phyloP scores from a whole-genome alignment of 2,797 vertebrate species.

The Cossypha caffra region DNA sequence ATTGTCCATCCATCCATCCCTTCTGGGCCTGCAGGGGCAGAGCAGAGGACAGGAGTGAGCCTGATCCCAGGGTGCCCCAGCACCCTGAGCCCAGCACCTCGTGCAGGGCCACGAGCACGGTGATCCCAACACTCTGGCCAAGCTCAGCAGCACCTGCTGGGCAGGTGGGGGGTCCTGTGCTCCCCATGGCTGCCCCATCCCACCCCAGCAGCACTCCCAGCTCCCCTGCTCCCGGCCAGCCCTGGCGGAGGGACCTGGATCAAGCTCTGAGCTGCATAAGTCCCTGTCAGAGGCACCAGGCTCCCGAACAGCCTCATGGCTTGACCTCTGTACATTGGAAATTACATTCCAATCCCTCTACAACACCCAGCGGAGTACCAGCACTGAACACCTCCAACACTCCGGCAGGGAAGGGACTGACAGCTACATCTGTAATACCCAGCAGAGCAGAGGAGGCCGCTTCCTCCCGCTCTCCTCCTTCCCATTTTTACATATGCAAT shows the following conservation, averaged over 20 bases:
- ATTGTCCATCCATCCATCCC: neutral
- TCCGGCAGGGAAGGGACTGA: neutral
- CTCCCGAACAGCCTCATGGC: rapidly evolving
- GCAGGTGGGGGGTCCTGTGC: neutral
- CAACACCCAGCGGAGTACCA: neutral
- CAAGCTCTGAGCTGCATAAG: neutral
- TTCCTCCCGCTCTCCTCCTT: neutral
- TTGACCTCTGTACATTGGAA: neutral
- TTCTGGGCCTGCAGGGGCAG: rapidly evolving
- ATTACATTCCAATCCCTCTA: neutral
- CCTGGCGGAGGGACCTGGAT: rapidly evolving
- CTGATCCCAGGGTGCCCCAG: rapidly evolving
- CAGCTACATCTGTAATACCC: slow-evolving; percentile 41
- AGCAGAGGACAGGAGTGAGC: neutral
- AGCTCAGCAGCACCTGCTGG: neutral
- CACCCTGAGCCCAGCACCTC: rapidly evolving
- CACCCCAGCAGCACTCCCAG: rapidly evolving
- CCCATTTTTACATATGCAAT: neutral
- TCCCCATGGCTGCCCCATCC: rapidly evolving
- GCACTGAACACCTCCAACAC: neutral
- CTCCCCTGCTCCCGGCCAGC: rapidly evolving
- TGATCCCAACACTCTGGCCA: rapidly evolving
- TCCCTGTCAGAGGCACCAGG: neutral
- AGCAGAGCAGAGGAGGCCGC: neutral
- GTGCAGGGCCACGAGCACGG: rapidly evolving